phyloP scores from a whole-genome alignment of 2,113 vertebrate species.

The Dipodomys spectabilis region DNA sequence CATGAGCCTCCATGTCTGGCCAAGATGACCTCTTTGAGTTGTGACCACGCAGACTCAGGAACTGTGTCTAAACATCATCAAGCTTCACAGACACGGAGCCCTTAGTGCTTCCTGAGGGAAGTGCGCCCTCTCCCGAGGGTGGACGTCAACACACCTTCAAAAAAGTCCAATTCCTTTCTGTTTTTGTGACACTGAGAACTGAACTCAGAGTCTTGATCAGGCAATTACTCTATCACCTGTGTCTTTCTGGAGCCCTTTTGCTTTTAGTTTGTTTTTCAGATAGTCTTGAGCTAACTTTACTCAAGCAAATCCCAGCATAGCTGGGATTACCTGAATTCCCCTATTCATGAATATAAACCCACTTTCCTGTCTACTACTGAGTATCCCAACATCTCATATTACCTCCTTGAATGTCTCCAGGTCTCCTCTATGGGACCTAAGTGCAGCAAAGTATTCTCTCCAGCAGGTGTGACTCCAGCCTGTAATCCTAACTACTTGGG shows the following conservation, averaged over 20 bases:
- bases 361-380: not conserved
- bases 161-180: not conserved
- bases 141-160: not conserved
- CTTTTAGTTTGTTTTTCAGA: too few relatives aligned
- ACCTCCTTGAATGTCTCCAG: not conserved
- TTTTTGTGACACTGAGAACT: too few relatives aligned
- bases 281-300: too few relatives aligned
- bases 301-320: too few relatives aligned
- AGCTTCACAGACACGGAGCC: not conserved
- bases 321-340: not conserved
- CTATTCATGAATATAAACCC: not conserved
- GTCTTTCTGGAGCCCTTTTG: too few relatives aligned
- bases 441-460: not conserved
- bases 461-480: too few relatives aligned
- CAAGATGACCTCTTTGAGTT: not conserved
- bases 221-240: too few relatives aligned
- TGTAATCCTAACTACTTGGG: too few relatives aligned
- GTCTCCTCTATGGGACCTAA: not conserved
- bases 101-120: accelerated
- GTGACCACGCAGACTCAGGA: not conserved
- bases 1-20: too few relatives aligned
- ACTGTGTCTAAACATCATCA: too few relatives aligned
- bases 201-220: too few relatives aligned
- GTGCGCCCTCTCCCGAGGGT: not conserved
- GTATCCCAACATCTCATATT: not conserved